Evolutionary conservation across 1,140 invertebrate species (phyloP).

Genomic region (Plutomurus gul): DNA sequence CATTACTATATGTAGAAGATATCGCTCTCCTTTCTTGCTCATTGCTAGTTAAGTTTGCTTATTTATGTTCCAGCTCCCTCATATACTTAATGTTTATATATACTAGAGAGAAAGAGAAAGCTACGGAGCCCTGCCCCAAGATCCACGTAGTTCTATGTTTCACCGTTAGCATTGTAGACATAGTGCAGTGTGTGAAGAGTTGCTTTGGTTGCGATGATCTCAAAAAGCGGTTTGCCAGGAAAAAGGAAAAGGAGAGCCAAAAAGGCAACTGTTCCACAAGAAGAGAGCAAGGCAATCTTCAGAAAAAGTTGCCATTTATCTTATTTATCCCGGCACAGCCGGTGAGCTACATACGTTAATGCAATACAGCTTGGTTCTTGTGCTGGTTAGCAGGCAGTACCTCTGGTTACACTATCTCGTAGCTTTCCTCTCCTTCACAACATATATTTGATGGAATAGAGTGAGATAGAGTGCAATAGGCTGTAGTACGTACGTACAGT

Average conservation of each 20-base stretch:
- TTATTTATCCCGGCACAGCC: slow-evolving; percentile 26
- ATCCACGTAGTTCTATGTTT: no score
- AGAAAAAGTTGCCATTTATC: slow-evolving; percentile 35
- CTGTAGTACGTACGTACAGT: no score
- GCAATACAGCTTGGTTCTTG: slow-evolving; percentile 7
- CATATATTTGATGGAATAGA: not conserved
- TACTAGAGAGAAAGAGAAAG: not conserved
- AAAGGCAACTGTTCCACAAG: not conserved
- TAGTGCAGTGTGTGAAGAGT: not conserved
- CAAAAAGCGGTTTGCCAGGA: slow-evolving; percentile 12
- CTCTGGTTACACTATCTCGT: not conserved
- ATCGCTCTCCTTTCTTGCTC: no score
- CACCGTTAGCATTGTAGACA: no score
- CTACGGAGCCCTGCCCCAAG: no score
- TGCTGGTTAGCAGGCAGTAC: slow-evolving; percentile 1
- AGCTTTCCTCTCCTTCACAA: not conserved
- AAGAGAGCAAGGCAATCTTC: slow-evolving; percentile 23
- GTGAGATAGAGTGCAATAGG: not conserved
- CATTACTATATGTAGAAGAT: no score
- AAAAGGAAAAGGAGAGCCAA: not conserved
- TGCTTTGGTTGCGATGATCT: not conserved
- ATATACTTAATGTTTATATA: no score
- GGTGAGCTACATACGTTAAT: slow-evolving; percentile 10
- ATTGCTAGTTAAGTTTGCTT: not conserved
- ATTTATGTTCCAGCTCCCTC: no score